Evolutionary conservation across 2,797 vertebrate genomes (phyloP).

Genomic region (Lacerta viridis): DNA sequence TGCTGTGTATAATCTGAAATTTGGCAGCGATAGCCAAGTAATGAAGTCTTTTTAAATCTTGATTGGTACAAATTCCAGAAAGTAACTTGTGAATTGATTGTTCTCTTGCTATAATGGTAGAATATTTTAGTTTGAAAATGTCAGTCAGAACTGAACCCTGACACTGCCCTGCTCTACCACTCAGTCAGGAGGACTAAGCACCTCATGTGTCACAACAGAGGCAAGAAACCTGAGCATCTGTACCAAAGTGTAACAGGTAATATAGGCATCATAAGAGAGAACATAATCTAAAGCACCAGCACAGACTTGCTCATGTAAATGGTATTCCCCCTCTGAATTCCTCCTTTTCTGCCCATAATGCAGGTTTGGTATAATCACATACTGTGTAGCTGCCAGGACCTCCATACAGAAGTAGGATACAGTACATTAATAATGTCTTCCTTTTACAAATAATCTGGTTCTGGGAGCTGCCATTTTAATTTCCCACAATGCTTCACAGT

Average conservation of each 20-base stretch:
- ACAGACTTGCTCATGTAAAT: not conserved
- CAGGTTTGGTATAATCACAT: not conserved
- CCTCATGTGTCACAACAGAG: too few species aligned
- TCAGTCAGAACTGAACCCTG: not conserved
- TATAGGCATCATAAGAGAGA: not conserved
- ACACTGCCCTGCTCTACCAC: too few species aligned
- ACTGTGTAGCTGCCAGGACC: not conserved
- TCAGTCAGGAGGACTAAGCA: too few species aligned
- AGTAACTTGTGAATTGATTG: not conserved
- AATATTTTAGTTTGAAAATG: not conserved
- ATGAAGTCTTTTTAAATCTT: not conserved
- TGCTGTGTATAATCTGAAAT: not conserved
- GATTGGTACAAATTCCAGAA: slow-evolving; percentile 12
- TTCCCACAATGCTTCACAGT: not conserved
- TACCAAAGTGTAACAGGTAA: not conserved
- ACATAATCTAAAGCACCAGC: not conserved
- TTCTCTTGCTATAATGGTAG: not conserved
- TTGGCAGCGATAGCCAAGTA: not conserved
- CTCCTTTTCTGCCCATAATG: not conserved
- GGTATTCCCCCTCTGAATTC: not conserved
- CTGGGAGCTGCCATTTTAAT: not conserved
- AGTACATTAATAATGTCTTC: not conserved
- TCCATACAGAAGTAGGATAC: not conserved
- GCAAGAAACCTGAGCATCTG: not conserved
- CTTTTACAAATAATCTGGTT: not conserved